These are phyloP conservation scores for Cryptotermes secundus DNA, from an alignment of 1,140 invertebrate genomes.

Conservation along the genomic window DNA sequence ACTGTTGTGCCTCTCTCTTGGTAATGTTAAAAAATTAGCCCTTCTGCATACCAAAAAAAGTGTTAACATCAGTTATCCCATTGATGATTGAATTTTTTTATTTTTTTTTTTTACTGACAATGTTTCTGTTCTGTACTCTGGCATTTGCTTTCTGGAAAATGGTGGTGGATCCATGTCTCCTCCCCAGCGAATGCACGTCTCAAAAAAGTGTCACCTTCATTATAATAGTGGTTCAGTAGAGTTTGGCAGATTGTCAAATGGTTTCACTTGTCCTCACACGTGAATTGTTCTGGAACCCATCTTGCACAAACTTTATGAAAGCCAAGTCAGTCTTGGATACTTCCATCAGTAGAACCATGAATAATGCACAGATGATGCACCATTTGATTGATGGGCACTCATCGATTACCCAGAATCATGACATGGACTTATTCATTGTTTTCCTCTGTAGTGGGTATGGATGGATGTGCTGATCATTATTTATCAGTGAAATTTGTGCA, in stretches of 20 bases:
- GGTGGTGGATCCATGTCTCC: neutral
- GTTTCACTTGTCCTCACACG: neutral
- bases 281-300: slow-evolving; percentile 21
- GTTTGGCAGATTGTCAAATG: too few species aligned
- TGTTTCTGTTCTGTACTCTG: neutral
- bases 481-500: slow-evolving; percentile 10
- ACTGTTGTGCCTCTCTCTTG: neutral
- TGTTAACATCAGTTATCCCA: neutral
- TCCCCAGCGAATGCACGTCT: neutral
- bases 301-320: slow-evolving; percentile 23
- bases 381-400: slow-evolving; percentile 18
- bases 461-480: neutral
- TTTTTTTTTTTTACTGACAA: neutral
- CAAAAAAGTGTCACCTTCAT: slow-evolving; percentile 9
- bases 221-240: neutral
- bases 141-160: neutral
- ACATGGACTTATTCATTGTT: slow-evolving; percentile 13
- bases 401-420: neutral
- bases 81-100: neutral
- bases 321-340: neutral
- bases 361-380: slow-evolving; percentile 21
- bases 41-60: neutral
- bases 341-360: neutral
- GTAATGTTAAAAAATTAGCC: neutral
- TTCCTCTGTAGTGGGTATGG: neutral